Base-by-base conservation (phyloP, 1,140 invertebrate species). In the Mycetomoellerius zeteki region DNA sequence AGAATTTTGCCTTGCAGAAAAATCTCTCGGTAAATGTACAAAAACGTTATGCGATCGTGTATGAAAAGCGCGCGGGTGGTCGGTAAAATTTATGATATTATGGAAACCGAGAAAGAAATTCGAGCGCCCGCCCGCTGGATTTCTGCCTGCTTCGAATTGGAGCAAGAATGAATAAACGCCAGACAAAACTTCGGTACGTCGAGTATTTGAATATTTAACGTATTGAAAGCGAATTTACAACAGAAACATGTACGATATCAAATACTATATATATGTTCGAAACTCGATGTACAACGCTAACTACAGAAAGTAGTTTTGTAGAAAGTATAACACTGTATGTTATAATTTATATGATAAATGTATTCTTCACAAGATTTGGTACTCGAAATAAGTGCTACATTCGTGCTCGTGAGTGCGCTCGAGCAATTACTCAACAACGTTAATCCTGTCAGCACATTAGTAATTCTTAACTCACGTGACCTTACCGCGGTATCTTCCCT, bases 381-480 rank as follows among this genome's bases (percentile, higher is more conserved):
- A 21, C 37, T 58, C 37, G 37, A 73, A 82, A 58, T 73, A 47
- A 56, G 64, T 33, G 37, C 54, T 30, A 21, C 50, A 37, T 60
- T 65, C 4, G 47, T 50, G 24, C 69, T 50, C 16, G 58, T 14
- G 30, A 19, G 16, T 43, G 54, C 12, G 7, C 47, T 21, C 80
- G 37, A 30, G 67, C 69, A 92, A 95, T 95, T 94, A 94, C 93
- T 95, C 94, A 95, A 76, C 93, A 93, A 94, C 93, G 94, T 95
- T 94, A 95, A 95, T 95, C 93, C 93, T 92, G 92, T 93, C 92
- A 91, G 93, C 93, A 92, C 93, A 94, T 95, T 94, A 94, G 93
- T 94, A 94, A 94, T 93, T 93, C 90, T 93, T 94, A 94, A 93
- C 89, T 94, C 92, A 88, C 90, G 90, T 92, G 90, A 94, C 90